A percentile compares a stretch with the other conserved stretches of the same genome.
Conservation (phyloP, 2,797 vertebrate species). For the Enteromius viviparus region DNA sequence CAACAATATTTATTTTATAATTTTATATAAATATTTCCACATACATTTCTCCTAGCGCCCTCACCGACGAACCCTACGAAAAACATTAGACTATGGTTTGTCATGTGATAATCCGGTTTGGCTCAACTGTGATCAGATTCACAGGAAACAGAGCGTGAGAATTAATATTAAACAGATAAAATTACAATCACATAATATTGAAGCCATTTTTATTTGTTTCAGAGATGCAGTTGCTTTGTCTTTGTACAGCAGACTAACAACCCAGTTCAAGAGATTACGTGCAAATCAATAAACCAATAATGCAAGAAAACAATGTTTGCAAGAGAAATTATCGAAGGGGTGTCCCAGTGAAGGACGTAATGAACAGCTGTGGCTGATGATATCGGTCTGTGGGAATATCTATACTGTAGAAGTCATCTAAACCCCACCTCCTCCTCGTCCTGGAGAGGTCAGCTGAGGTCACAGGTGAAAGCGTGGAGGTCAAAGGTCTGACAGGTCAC, state of each 20-base stretch:
- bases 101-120: too few relatives aligned
- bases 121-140: too few relatives aligned
- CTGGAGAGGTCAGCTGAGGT: conserved; percentile 18
- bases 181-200: neutral
- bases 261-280: neutral
- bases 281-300: conserved; percentile 1
- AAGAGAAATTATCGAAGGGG: neutral
- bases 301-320: conserved; percentile 16
- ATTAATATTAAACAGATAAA: neutral
- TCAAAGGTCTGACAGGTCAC: conserved; percentile 11
- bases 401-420: neutral
- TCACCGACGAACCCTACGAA: too few relatives aligned
- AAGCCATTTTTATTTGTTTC: neutral
- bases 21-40: too few relatives aligned
- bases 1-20: too few relatives aligned
- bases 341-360: neutral
- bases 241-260: conserved; percentile 5
- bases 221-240: too few relatives aligned
- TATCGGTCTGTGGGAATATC: neutral
- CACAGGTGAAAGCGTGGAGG: conserved; percentile 41
- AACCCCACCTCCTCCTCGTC: neutral
- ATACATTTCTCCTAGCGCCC: too few relatives aligned
- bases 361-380: neutral
- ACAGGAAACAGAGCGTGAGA: neutral
- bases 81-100: too few relatives aligned